Conservation (phyloP, 2,888 invertebrate genomes). For the Andrena bicolor region DNA sequence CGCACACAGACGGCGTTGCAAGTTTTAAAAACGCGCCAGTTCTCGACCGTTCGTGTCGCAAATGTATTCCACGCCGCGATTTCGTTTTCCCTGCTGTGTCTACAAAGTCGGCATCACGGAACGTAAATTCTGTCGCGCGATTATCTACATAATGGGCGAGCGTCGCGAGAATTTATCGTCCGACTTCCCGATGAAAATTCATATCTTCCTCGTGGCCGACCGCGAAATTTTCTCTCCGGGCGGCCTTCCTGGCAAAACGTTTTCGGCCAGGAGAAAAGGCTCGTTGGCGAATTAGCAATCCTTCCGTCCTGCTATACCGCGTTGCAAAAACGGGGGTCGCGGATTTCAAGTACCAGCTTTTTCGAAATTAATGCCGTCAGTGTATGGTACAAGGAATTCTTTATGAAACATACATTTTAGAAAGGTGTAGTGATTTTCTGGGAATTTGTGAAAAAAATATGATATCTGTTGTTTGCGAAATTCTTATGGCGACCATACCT, state of each 20-base stretch:
- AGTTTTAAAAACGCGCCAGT: slow-evolving; percentile 50
- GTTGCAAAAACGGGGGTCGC: not conserved
- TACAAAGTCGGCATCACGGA: slow-evolving; percentile 48
- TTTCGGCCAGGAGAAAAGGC: not conserved
- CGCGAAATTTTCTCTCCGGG: slow-evolving; percentile 13
- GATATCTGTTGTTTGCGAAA: no score
- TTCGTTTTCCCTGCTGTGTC: slow-evolving; percentile 53
- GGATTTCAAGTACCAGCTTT: no score
- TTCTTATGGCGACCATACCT: no score
- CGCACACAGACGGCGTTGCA: not conserved
- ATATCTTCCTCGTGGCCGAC: slow-evolving; percentile 31
- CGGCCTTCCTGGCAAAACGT: not conserved
- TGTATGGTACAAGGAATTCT: no score
- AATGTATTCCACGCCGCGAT: slow-evolving; percentile 63
- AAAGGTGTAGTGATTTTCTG: no score
- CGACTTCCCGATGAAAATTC: slow-evolving; percentile 61
- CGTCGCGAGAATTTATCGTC: slow-evolving; percentile 52
- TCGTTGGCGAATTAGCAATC: slow-evolving; percentile 1
- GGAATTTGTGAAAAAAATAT: no score
- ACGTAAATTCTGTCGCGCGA: slow-evolving; percentile 59
- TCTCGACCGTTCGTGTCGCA: slow-evolving; percentile 45
- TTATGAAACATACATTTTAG: no score
- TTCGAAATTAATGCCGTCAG: no score
- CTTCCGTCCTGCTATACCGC: not conserved
- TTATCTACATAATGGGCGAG: slow-evolving; percentile 60